Base-by-base conservation (phyloP, 2,797 vertebrate genomes). In the Schizopygopsis malacanthus region DNA sequence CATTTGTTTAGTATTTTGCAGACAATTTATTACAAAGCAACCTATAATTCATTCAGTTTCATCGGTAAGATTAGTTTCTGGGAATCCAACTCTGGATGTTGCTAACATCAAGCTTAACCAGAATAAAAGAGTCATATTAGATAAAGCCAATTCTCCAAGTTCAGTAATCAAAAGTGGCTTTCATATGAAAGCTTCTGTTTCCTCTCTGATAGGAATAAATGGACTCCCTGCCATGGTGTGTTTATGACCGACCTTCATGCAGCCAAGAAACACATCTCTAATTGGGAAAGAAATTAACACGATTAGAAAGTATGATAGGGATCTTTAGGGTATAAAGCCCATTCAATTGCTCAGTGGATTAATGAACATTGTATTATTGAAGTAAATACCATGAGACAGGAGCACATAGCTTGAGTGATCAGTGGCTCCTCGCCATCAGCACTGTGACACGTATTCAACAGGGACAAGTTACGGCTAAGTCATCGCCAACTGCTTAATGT, bases 311-410 rank as follows among this genome's bases (percentile, higher is more conserved):
- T 61, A 73, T 88, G 75, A 79, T 61, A 43, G 77, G 47, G 39
- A 10, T 1, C 73, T 81, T 63, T 76, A 67, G 77, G 82, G 43
- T 87, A 82, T 59, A 25, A 7, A 79, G 65, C 82, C 75, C 50
- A 82, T 85, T 85, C 37, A 73, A 33, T 87, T 88, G 71, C 76
- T 88, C 52, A 77, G 79, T 81, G 81, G 73, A 87, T 89, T 81
- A 86, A 86, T 86, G 56, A 85, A 67, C 39, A 81, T 54, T 50
- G 70, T 56, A 76, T 41, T 81, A 85, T 78, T 77, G 79, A 88
- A 69, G 61, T 71, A 83, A 87, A 88, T 52, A 88, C 41, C 81
- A 25, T 45, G 76, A 78, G 84, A 87, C 28, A 80, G 56, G 54
- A 78, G 70, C 81, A 75, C 69, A 79, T 77, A 75, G 79, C 52